Evolutionary conservation across 2,888 invertebrate genomes (phyloP).

Genomic region (Netelia melanura): DNA sequence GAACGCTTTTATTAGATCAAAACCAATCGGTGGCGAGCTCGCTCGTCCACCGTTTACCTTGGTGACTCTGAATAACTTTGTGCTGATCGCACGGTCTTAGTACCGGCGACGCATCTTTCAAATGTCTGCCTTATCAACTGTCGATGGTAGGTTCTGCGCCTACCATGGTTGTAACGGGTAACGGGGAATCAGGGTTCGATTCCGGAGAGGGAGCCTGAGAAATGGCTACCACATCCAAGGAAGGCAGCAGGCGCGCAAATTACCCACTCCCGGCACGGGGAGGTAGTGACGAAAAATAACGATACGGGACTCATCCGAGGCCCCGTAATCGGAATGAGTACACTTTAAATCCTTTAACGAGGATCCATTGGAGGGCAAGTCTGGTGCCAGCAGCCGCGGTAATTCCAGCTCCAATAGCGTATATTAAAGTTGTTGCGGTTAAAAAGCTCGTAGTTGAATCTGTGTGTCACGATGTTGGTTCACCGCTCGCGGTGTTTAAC

Average conservation of each 20-base stretch:
- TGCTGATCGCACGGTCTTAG: too few species aligned
- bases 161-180: constrained; percentile 89
- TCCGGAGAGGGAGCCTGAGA: constrained; percentile 91
- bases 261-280: constrained; percentile 87
- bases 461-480: constrained; percentile 85
- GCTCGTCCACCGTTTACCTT: constrained; percentile 81
- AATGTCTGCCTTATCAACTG: constrained; percentile 88
- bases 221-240: constrained; percentile 90
- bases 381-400: constrained; percentile 91
- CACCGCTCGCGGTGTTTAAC: constrained; percentile 84
- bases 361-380: constrained; percentile 89
- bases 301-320: constrained; percentile 86
- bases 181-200: constrained; percentile 92
- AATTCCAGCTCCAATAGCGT: constrained; percentile 88
- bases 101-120: too few species aligned
- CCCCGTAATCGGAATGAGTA: constrained; percentile 81
- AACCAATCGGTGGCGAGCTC: constrained; percentile 83
- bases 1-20: constrained; percentile 68
- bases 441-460: constrained; percentile 85
- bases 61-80: too few species aligned
- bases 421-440: constrained; percentile 90
- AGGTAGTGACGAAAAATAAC: constrained; percentile 90
- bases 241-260: constrained; percentile 91
- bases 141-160: constrained; percentile 89
- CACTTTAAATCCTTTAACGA: constrained; percentile 87